Evolutionary conservation across 2,113 vertebrate genomes (phyloP), one percentile per base, ranked within the genome.

Genomic region (Bos taurus): DNA sequence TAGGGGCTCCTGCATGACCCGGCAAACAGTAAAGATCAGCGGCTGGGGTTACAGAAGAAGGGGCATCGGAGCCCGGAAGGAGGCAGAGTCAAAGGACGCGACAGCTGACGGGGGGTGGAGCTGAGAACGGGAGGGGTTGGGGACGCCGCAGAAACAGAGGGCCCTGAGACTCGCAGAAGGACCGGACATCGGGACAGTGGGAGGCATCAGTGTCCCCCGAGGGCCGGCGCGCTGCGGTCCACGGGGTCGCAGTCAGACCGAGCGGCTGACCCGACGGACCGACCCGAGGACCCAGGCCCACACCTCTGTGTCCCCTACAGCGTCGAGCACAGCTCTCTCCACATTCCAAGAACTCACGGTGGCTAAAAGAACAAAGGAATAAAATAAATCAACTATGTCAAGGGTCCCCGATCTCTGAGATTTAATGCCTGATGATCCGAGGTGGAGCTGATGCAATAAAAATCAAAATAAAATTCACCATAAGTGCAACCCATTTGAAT

Each of bases 311-410:
- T 21, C 21, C 26, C 59, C n/a, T n/a, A 52, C 2, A 43, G 46
- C 13, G 36, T 26, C 64, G 4, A 17, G 23, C 0, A 0, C n/a
- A 85, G 36, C 14, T 9, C 6, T 54, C 7, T 54, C 59, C 40
- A 83, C 46, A 26, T 30, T 62, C 60, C 56, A 74, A 90, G 52
- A 80, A 43, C 62, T 33, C 62, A 3, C 4, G 1, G 2, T 12
- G 26, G 90, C 6, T 33, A 13, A 62, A 10, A 2, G 19, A 77
- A 87, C 86, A 85, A 33, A 71, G 54, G 52, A 71, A 74, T n/a
- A 16, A 62, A 46, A 33, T 48, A 33, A 56, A 50, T 25, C 77
- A 60, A 19, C 28, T 11, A 25, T 54, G 71, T 43, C 23, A 7
- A 23, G 23, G 12, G 71, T 26, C 40, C 71, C 71, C 40, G 12